phyloP scores from a whole-genome alignment of 2,797 vertebrate species.

The Microchirus variegatus region DNA sequence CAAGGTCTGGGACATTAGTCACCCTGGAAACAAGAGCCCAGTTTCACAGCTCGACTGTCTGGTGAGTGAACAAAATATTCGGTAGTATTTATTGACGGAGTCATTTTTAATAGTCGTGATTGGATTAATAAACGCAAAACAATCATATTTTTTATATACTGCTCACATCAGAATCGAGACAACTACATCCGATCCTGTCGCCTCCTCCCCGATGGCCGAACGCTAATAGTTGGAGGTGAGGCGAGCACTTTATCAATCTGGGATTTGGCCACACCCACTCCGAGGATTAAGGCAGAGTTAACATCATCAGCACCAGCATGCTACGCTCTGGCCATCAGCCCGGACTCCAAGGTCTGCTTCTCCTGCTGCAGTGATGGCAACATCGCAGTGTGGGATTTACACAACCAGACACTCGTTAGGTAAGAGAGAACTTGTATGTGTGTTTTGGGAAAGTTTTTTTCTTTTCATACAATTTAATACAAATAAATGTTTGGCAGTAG shows the following conservation, averaged over 20 bases:
- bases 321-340: slow-evolving; percentile 96
- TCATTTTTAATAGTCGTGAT: not conserved
- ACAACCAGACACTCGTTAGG: slow-evolving; percentile 97
- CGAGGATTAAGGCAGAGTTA: slow-evolving; percentile 95
- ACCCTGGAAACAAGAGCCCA: slow-evolving; percentile 96
- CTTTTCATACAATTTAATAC: too few relatives aligned
- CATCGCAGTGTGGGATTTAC: slow-evolving; percentile 96
- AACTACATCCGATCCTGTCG: slow-evolving; percentile 98
- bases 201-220: slow-evolving; percentile 93
- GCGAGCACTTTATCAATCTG: slow-evolving; percentile 96
- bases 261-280: slow-evolving; percentile 95
- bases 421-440: slow-evolving; percentile 57
- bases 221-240: slow-evolving; percentile 94
- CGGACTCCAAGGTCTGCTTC: slow-evolving; percentile 97
- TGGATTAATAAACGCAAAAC: not conserved
- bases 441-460: too few relatives aligned
- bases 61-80: slow-evolving; percentile 78
- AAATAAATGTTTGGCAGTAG: not conserved
- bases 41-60: slow-evolving; percentile 97
- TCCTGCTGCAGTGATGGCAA: slow-evolving; percentile 97
- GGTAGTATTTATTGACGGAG: not conserved
- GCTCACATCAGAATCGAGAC: slow-evolving; percentile 87
- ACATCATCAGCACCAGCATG: slow-evolving; percentile 95
- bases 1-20: slow-evolving; percentile 99
- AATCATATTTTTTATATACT: not conserved